Evolutionary conservation across 2,888 invertebrate species (phyloP), one percentile per base, ranked within the genome.

Genomic region (Alcis repandata): DNA sequence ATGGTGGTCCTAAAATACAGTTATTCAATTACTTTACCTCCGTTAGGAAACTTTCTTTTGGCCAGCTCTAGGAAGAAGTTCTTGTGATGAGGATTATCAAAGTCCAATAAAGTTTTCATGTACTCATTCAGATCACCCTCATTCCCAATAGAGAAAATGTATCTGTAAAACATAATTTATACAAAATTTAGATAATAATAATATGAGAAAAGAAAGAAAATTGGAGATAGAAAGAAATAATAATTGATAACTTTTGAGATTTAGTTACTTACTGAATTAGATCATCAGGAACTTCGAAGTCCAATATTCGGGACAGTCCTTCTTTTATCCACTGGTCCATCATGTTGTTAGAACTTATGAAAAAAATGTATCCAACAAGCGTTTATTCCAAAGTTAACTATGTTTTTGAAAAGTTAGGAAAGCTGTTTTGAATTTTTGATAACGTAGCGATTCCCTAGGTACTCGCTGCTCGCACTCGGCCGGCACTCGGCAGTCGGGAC

Each of bases 61-160:
- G 93, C 87, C 20, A 96, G 87, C 70, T 96, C 95, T 7, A 89
- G 77, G 51, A 96, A 92, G 80, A 97, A 97, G 52, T 94, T 89
- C 63, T 94, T 94, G 80, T 97, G 97, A 62, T 95, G 94, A 4
- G 94, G 88, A 74, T 95, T 95, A 57, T 94, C 94, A 68, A 94
- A 94, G 84, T 97, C 95, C 0, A 98, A 82, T 51, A 98, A 90
- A 53, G 96, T 96, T 75, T 94, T 94, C 87, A 98, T 95, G 78
- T 97, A 97, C 65, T 97, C 96, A 74, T 96, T 96, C 52, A 97
- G 92, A 77, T 97, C 97, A 64, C 93, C 90, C 60, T 95, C 95
- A 78, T 95, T 95, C 76, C 96, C 94, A 74, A 98, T 96, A 15
- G 95, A 94, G 65, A 95, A 80, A 38, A 98, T 95, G 75, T 96